Percentiles rank a stretch among this genome's conserved stretches.
Conservation (phyloP, 2,797 vertebrate genomes). For the Lagorchestes hirsutus region DNA sequence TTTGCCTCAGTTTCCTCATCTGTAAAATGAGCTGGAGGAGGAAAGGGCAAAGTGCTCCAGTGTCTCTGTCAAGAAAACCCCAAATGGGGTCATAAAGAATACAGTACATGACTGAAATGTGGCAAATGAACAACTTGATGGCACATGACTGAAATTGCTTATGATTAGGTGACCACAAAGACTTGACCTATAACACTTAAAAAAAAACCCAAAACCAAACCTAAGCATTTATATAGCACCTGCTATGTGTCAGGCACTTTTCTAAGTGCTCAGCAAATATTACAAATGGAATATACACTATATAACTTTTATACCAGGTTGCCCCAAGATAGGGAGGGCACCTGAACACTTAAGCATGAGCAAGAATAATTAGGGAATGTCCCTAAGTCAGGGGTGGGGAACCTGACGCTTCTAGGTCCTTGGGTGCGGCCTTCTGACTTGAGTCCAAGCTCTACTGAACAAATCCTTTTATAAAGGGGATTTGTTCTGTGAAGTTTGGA, state of each 20-base stretch:
- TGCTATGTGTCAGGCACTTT: not conserved
- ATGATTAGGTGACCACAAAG: not conserved
- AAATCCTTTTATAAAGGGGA: too few species aligned
- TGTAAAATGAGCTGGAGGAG: not conserved
- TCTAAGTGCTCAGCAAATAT: conserved; percentile 15
- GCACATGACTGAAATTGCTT: not conserved
- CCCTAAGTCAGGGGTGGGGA: not conserved
- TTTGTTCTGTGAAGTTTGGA: too few species aligned
- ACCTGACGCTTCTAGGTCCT: too few species aligned
- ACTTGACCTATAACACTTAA: not conserved
- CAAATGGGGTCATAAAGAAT: not conserved
- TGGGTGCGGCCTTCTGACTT: too few species aligned
- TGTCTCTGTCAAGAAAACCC: not conserved
- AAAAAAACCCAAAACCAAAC: not conserved
- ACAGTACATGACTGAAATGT: not conserved
- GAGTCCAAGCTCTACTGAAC: too few species aligned
- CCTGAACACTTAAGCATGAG: not conserved
- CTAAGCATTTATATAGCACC: not conserved
- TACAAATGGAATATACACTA: not conserved
- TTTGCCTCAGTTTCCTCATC: not conserved
- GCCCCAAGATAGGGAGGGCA: not conserved
- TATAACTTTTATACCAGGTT: not conserved
- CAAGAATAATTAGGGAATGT: not conserved
- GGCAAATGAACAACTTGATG: not conserved
- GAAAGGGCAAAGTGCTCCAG: not conserved